Base-by-base conservation (phyloP, 2,113 vertebrate genomes). In the Mesoclemmys tuberculata region DNA sequence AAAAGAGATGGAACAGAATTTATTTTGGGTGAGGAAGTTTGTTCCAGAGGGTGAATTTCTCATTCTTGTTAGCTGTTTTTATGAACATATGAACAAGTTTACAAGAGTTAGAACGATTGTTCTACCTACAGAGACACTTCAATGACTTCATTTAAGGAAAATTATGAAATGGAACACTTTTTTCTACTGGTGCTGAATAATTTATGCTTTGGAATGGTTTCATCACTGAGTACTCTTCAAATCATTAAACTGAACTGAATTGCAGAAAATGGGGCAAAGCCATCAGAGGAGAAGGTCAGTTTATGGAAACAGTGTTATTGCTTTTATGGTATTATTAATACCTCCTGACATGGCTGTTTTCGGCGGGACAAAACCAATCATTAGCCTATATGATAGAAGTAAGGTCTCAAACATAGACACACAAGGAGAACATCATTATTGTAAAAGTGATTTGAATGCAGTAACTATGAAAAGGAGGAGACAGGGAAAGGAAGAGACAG, bases 241-340 rank as follows among this genome's bases (percentile, higher is more conserved):
- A 94, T 96, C 97, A 98, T 98, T 98, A 97, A 98, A 97, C 38
- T 35, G 96, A 97, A 96, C 94, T 93, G 96, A 97, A 95, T 93
- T 93, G 94, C 96, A 97, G 93, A 95, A 97, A 97, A 98, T 97
- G 97, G 97, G 97, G 95, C 96, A 90, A 97, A 97, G 96, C 97
- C 94, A 97, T 97, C 96, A 97, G 92, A 94, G 95, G 92, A 96
- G 96, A 97, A 98, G 97, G 97, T 97, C 97, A 97, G 97, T 95
- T 97, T 97, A 97, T 97, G 97, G 97, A 97, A 98, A 97, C 97
- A 97, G 89, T 96, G 97, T 96, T 96, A 96, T 98, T 94, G 93
- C 96, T 97, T 97, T 97, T 91, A 91, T 77, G 79, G 93, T 93
- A 91, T 97, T 97, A 98, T 98, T 98, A 97, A 97, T 95, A 95